Evolutionary conservation across 2,113 vertebrate genomes (phyloP), one percentile per base, ranked within the genome.

Genomic region (Triplophysa rosa): DNA sequence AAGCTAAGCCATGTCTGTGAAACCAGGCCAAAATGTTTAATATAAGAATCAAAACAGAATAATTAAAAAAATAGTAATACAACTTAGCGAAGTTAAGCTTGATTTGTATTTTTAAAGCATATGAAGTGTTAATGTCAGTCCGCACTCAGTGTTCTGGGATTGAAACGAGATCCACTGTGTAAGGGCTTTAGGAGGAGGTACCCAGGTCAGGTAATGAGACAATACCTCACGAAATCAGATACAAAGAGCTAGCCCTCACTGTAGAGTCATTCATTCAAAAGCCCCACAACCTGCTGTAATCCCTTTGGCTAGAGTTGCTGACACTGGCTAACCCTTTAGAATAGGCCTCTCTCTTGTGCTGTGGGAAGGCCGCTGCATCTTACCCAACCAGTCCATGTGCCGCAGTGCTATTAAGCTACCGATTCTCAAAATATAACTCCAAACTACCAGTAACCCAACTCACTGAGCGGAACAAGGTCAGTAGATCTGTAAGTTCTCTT

Each of bases 291-390:
- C 84, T 82, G 83, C 86, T 65, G 87, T 87, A 85, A 91, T 90
- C 92, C 90, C 87, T 92, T 92, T 93, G 89, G 90, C 85, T 84
- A 92, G 91, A 94, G 92, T 93, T 94, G 93, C 93, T 93, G 93
- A 94, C 93, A 75, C 85, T 66, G 89, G 86, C 89, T 79, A 91
- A 91, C 89, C 89, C 83, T 91, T 92, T 92, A 87, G 87, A 92
- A 89, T 58, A 79, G 81, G 81, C 87, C 81, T 88, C 42, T 80
- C 84, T 74, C 66, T 85, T 84, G 80, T 83, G 80, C 67, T 79
- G 62, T 82, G 76, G 68, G 72, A 83, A 74, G 40, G 74, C 83
- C 79, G n/a, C 66, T 8, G 33, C 56, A 75, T 81, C 85, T 90
- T 85, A 87, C 69, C 56, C 61, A 83, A 80, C 77, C 37, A 63